Conservation (phyloP, 30 jellyfish, hydroid and myxozoan genomes). For the Haliclystus octoradiatus region DNA sequence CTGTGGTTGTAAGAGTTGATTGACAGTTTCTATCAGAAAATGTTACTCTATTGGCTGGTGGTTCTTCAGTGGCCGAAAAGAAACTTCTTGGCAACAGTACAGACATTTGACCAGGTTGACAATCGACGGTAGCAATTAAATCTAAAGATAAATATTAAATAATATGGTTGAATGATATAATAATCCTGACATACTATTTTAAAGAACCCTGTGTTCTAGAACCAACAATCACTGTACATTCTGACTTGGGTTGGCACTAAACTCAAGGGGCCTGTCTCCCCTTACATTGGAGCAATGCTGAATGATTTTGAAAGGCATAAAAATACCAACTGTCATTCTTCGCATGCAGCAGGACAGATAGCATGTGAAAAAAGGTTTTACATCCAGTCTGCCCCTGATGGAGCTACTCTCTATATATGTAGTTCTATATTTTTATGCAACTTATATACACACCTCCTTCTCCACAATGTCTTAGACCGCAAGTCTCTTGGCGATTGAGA, state of each 20-base stretch:
- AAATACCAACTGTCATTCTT: neutral
- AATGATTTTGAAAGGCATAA: neutral
- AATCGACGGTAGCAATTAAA: neutral
- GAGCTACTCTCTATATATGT: neutral
- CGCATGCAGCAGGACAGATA: too few relatives aligned
- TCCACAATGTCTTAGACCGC: slow-evolving; percentile 41
- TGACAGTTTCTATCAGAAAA: slow-evolving; percentile 10
- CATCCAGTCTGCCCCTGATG: neutral
- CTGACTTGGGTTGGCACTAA: too few relatives aligned
- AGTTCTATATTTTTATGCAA: too few relatives aligned
- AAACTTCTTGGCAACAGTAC: slow-evolving; percentile 20
- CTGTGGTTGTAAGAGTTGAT: neutral
- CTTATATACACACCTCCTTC: slow-evolving; percentile 7
- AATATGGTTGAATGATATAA: too few relatives aligned
- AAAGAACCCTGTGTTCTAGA: too few relatives aligned
- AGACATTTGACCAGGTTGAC: slow-evolving; percentile 5
- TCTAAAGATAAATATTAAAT: neutral
- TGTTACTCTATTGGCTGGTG: slow-evolving; percentile 3
- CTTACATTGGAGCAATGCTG: too few relatives aligned
- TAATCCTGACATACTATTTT: too few relatives aligned
- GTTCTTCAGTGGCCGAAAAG: neutral
- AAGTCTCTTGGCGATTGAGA: slow-evolving; percentile 22
- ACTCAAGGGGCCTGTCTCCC: too few relatives aligned
- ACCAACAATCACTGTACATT: too few relatives aligned
- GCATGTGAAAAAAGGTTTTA: too few relatives aligned